Conservation (phyloP, 2,113 vertebrate genomes). For the Uria lomvia region DNA sequence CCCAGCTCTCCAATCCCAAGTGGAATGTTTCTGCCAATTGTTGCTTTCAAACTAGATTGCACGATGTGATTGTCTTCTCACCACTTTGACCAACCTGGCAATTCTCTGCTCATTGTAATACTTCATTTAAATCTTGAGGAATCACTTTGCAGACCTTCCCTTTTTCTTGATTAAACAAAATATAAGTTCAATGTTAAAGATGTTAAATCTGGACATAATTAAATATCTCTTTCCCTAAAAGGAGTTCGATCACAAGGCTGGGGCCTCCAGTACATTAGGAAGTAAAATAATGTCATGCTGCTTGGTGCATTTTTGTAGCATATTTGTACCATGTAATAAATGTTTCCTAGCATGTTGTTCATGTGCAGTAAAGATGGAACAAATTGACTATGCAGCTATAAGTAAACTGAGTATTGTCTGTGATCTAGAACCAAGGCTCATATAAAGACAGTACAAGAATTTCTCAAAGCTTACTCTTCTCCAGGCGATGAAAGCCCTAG, state of each 20-base stretch:
- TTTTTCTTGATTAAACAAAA: background rate
- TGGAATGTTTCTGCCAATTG: background rate
- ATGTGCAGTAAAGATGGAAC: background rate
- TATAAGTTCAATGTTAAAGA: background rate
- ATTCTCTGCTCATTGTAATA: background rate
- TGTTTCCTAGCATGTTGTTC: background rate
- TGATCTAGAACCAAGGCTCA: background rate
- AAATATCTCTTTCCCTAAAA: background rate
- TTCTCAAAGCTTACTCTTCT: background rate
- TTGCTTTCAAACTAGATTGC: background rate
- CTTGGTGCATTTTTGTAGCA: background rate
- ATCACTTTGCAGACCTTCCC: background rate
- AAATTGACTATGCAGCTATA: background rate
- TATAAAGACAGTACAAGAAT: background rate
- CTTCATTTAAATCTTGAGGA: background rate
- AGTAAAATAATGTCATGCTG: background rate
- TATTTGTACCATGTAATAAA: background rate
- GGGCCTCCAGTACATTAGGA: background rate
- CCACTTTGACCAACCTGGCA: background rate
- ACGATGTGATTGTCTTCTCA: background rate
- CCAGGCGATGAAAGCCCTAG: background rate
- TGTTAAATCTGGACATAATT: background rate
- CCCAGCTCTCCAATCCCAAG: background rate
- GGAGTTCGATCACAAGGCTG: background rate
- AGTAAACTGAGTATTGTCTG: background rate